phyloP scores from a whole-genome alignment of 2,888 invertebrate species.

The Pachymerium ferrugineum region DNA sequence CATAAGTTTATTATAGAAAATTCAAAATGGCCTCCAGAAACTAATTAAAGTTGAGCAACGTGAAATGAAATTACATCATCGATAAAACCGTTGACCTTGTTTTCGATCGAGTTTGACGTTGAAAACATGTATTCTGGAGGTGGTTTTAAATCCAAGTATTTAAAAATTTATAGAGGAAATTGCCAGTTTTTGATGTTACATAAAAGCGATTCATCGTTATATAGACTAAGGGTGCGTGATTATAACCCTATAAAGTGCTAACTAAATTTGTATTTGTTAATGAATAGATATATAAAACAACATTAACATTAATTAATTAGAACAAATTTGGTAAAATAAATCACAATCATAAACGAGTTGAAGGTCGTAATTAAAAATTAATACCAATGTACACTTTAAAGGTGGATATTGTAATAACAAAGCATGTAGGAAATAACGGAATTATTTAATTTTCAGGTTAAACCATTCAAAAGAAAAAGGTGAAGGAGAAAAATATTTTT shows the following conservation, averaged over 20 bases:
- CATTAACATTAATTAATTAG: slow-evolving; percentile 12
- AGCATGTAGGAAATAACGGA: not conserved
- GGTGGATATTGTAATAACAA: not conserved
- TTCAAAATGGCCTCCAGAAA: too few species aligned
- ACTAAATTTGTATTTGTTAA: slow-evolving; percentile 6
- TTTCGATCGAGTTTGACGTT: too few species aligned
- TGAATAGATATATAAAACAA: not conserved
- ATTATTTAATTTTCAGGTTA: slow-evolving; percentile 6
- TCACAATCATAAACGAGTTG: slow-evolving; percentile 11
- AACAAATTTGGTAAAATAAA: not conserved
- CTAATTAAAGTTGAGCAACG: too few species aligned
- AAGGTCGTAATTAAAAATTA: slow-evolving; percentile 12
- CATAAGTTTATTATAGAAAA: too few species aligned
- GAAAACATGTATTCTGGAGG: too few species aligned
- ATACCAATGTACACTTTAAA: slow-evolving; percentile 6
- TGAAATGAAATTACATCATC: too few species aligned
- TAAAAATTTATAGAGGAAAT: too few species aligned
- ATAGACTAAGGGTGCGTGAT: slow-evolving; percentile 2
- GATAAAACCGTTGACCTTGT: too few species aligned
- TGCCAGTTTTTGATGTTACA: too few species aligned
- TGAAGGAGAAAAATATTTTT: not conserved
- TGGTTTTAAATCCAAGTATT: too few species aligned
- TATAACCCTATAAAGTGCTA: slow-evolving; percentile 1
- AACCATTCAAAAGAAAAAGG: not conserved
- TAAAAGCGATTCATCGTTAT: too few species aligned